phyloP scores from a whole-genome alignment of 2,888 invertebrate genomes.

The Cenopis cana region DNA sequence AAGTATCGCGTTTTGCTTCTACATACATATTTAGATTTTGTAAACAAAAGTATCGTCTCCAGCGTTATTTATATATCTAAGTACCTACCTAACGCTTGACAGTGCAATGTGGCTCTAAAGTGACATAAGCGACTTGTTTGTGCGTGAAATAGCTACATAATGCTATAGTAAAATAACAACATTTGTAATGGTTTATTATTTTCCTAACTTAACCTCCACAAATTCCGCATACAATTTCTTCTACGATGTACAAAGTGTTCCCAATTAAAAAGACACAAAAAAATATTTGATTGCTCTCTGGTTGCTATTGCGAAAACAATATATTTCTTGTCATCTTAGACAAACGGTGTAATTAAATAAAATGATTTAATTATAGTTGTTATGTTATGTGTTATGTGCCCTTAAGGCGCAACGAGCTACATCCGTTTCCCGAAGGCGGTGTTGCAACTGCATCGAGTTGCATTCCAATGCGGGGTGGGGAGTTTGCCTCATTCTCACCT shows the following conservation, averaged over 20 bases:
- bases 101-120: background rate
- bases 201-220: background rate
- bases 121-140: background rate
- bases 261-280: too few relatives aligned
- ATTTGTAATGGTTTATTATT: background rate
- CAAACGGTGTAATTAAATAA: slow-evolving; percentile 16
- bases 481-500: slow-evolving; percentile 25
- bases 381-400: slow-evolving; percentile 51
- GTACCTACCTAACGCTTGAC: background rate
- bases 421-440: slow-evolving; percentile 71
- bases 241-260: too few relatives aligned
- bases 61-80: background rate
- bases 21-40: too few relatives aligned
- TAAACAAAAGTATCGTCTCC: background rate
- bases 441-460: slow-evolving; percentile 52
- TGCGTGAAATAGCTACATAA: background rate
- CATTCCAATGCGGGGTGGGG: slow-evolving; percentile 48
- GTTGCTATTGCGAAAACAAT: slow-evolving; percentile 8
- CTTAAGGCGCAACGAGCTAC: slow-evolving; percentile 56
- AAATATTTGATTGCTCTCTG: background rate
- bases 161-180: background rate
- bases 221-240: too few relatives aligned
- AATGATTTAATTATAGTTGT: slow-evolving; percentile 40
- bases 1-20: background rate
- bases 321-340: slow-evolving; percentile 18